Base-by-base conservation (phyloP, 2,113 vertebrate species). In the Dasypus novemcinctus region DNA sequence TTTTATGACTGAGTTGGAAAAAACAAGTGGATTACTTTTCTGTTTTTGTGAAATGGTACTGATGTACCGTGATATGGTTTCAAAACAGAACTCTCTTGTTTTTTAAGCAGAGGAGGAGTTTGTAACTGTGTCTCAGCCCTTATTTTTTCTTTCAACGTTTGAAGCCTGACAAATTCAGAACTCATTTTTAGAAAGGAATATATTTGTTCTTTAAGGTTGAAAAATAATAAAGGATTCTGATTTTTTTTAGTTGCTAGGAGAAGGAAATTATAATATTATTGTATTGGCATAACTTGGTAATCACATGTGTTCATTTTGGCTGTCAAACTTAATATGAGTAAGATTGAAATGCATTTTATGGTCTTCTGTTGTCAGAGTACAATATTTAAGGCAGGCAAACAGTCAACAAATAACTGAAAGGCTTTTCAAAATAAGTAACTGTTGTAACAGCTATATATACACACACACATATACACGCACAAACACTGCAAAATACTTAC, bases 51-150 rank as follows among this genome's bases (percentile, higher is more conserved):
- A 97, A 95, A 92, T 96, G 84, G 80, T 57, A 89, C 74, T 92
- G 23, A 91, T 96, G 90, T 90, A 57, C 54, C 54, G 21, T 20
- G 63, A 96, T 91, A 59, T 85, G 94, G 92, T 83, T 98, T 94
- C 74, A 97, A 89, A 96, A 95, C 95, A 81, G 92, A 97, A 83
- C 87, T 75, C 82, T 85, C 72, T 94, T 66, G 87, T 96, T 97
- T 98, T 96, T 95, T 91, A 97, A 97, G 76, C 59, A 86, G 97
- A 85, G 64, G 93, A 80, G 68, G 81, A 95, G 68, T 97, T 97
- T 95, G 89, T 78, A 91, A 95, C 92, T 86, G 23, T 78, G 29
- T 95, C 90, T 96, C 84, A 88, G 68, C 79, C 54, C 31, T 72
- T 63, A 66, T 7, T 96, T 74, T 7, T 96, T 90, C 80, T 15